Evolutionary conservation across 2,888 invertebrate genomes (phyloP), one percentile per base, ranked within the genome.

Genomic region (Frankliniella fusca): DNA sequence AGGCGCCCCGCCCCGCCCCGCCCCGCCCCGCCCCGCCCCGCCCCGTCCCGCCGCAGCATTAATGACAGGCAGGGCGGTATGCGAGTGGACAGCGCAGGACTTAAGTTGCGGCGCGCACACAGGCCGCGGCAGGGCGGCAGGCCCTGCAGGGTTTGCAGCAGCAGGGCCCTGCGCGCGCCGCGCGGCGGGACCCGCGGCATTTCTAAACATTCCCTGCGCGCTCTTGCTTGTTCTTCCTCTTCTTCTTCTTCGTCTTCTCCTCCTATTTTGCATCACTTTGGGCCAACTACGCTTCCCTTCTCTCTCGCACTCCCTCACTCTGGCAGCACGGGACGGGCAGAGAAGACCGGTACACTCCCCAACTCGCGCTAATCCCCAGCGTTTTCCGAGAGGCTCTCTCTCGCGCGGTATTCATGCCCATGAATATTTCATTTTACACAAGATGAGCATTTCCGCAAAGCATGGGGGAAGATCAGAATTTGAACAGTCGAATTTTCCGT

Each of bases 351-450:
- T 48, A 65, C 81, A 28, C 81, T 27, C 28, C 23, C 65, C 61
- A 38, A n/a, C 20, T 70, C 70, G 38, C 15, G 20, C 0, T 23
- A 80, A 3, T 28, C 38, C 38, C 38, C 3, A 9, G 38, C 23
- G 9, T 80, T 80, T 80, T 80, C 80, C 3, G n/a, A 81, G n/a
- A 65, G 8, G 61, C 65, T 7, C 50, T 10, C 3, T n/a, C 50
- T 10, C 3, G 1, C 50, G 61, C 81, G 27, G 18, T 9, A 28
- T 80, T 38, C 23, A 28, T 23, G 81, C 86, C 86, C 80, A 50
- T 83, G 82, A 84, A 84, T 85, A 87, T 90, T 82, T 91, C 87
- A 94, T 94, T 88, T 94, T 93, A 0, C 95, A 95, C 85, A 94
- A 94, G 84, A 90, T 92, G 84, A 93, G 93, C 38, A 89, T 89